Base-by-base conservation (phyloP, 2,113 vertebrate species). In the Aythya baeri region DNA sequence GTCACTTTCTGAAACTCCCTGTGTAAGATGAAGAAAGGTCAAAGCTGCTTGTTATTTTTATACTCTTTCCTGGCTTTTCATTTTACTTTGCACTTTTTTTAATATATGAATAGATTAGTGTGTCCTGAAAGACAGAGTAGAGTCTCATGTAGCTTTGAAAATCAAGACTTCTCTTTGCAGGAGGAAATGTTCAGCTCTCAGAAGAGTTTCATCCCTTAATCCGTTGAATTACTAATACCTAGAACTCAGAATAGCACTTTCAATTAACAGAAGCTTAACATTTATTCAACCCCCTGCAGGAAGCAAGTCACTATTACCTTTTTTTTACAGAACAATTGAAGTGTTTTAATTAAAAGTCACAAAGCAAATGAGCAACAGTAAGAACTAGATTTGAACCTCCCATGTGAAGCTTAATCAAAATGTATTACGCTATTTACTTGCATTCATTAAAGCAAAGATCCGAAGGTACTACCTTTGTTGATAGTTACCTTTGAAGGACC, bases 191-290 rank as follows among this genome's bases (percentile, higher is more conserved):
- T 54, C 70, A 79, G 34, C 54, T 75, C 70, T 90, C 65, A 90
- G 68, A 77, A 77, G 25, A 76, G 13, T 46, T 92, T 86, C 78
- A 76, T 82, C 77, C 68, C 52, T 77, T 93, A 46, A 81, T 90
- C 83, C 92, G 25, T 16, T 52, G 61, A 88, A 91, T 74, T 81
- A 62, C 32, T 93, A 88, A 67, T 49, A 71, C 34, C 36, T 72
- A 67, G 57, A 92, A 90, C 58, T 88, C 63, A 93, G 66, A 74
- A 71, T 4, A 66, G 63, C 29, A 46, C 17, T 91, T 86, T 81
- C 73, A 65, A 93, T 91, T 94, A 95, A 83, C 46, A 91, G 66
- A 78, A 82, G 66, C 66, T 92, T 89, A 94, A 91, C 83, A 61
- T 68, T 72, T 13, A 87, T 82, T 79, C 36, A 68, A 26, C 17